phyloP scores from a whole-genome alignment of 2,797 vertebrate genomes.

The Leptodactylus fallax region DNA sequence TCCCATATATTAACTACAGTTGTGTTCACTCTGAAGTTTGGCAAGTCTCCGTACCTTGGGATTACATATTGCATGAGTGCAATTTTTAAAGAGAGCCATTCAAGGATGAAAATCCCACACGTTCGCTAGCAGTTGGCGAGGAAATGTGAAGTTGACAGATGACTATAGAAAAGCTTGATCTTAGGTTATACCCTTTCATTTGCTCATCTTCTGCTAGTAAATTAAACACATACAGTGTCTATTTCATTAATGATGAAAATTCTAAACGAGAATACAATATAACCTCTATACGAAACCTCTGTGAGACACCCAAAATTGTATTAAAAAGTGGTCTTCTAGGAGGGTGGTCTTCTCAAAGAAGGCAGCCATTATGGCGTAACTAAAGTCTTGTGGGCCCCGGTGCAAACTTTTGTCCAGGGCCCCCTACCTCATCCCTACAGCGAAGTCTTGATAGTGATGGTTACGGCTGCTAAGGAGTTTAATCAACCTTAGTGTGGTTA shows the following conservation, averaged over 20 bases:
- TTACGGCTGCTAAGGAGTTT: too few relatives aligned
- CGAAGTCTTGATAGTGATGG: too few relatives aligned
- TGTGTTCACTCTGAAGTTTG: constrained; percentile 35
- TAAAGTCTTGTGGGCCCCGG: too few relatives aligned
- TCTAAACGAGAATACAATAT: too few relatives aligned
- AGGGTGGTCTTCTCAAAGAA: too few relatives aligned
- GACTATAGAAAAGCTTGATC: constrained; percentile 36
- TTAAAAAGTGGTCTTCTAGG: too few relatives aligned
- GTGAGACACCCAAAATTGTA: too few relatives aligned
- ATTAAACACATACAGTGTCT: constrained; percentile 17
- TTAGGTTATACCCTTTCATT: constrained; percentile 5
- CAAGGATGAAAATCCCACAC: constrained; percentile 41
- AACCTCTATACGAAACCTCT: too few relatives aligned
- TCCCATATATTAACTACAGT: constrained; percentile 54
- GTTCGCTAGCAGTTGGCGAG: constrained; percentile 40
- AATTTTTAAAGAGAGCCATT: constrained; percentile 54
- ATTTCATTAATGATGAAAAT: neutral
- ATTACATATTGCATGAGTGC: constrained; percentile 40
- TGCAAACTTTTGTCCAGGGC: too few relatives aligned
- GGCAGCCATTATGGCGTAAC: too few relatives aligned
- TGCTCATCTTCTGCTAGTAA: constrained; percentile 33
- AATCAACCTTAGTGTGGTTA: too few relatives aligned
- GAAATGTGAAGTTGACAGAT: constrained; percentile 47
- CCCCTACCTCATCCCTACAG: too few relatives aligned
- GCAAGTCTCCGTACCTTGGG: constrained; percentile 38